Conservation (phyloP, 2,888 invertebrate species). For the Entomobrya proxima region DNA sequence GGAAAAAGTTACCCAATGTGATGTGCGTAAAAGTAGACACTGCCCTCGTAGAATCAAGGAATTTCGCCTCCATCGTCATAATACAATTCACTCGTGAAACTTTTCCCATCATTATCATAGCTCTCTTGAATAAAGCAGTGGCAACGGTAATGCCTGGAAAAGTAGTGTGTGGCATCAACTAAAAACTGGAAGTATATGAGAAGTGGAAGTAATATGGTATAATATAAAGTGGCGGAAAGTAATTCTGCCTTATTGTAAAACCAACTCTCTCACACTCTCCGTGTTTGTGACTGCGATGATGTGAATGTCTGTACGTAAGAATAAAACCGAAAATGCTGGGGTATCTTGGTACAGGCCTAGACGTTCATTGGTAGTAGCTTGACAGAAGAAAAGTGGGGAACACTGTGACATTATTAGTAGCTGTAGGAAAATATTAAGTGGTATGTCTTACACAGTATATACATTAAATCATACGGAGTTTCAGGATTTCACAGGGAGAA, state of each 20-base stretch:
- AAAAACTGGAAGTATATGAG: neutral
- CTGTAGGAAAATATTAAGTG: neutral
- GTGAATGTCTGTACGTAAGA: constrained; percentile 4
- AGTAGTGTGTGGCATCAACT: neutral
- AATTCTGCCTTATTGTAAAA: constrained; percentile 19
- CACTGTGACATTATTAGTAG: neutral
- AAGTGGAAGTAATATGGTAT: neutral
- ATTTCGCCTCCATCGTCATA: neutral
- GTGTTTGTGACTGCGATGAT: no score
- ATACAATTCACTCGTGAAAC: constrained; percentile 42
- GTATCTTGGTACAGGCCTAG: neutral
- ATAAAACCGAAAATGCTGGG: constrained; percentile 22
- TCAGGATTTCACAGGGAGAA: neutral
- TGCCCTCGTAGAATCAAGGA: neutral
- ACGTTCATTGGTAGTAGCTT: neutral
- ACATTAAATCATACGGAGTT: constrained; percentile 19
- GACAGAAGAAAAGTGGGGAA: neutral
- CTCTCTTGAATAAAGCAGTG: constrained; percentile 38
- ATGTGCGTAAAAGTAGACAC: neutral
- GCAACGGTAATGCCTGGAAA: neutral
- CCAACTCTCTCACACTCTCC: constrained; percentile 16
- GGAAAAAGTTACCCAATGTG: neutral
- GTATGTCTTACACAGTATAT: neutral
- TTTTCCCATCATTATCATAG: constrained; percentile 63
- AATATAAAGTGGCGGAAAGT: constrained; percentile 19